Conservation (phyloP, 2,113 vertebrate species). For the Formicarius rufipectus region DNA sequence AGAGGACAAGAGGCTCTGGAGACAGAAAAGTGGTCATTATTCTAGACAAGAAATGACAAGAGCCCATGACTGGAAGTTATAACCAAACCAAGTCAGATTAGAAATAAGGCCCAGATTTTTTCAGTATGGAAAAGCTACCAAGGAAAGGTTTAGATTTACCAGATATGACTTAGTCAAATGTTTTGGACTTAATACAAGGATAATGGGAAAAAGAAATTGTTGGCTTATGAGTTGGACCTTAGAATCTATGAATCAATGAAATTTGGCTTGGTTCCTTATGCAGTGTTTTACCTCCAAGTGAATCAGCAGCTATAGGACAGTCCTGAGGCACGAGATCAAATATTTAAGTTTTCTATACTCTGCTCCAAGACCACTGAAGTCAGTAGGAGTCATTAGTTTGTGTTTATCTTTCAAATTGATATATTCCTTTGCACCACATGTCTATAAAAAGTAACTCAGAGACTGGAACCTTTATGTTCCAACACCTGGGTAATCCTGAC, state of each 20-base stretch:
- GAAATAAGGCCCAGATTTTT: slow-evolving; percentile 10
- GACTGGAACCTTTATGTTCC: neutral
- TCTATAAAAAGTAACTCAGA: neutral
- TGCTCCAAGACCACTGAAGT: neutral
- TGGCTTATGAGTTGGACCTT: neutral
- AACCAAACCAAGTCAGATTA: neutral
- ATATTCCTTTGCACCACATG: neutral
- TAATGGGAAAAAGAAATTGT: neutral
- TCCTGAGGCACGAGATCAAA: neutral
- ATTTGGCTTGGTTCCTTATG: neutral
- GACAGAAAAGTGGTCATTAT: slow-evolving; percentile 16
- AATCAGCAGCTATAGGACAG: neutral
- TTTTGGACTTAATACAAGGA: slow-evolving; percentile 18
- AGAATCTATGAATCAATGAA: slow-evolving; percentile 29
- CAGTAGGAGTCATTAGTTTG: neutral
- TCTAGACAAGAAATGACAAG: slow-evolving; percentile 21
- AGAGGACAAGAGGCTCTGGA: neutral
- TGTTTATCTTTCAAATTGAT: neutral
- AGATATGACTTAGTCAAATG: neutral
- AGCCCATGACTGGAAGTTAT: neutral
- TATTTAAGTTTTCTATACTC: neutral
- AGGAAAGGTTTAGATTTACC: slow-evolving; percentile 2
- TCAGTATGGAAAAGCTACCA: neutral
- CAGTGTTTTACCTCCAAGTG: neutral
- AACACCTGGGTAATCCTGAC: neutral